A percentile compares a stretch with the other conserved stretches of the same genome.
These are phyloP conservation scores for Ceratina australensis DNA, from an alignment of 1,140 invertebrate genomes.

Conservation along the genomic window DNA sequence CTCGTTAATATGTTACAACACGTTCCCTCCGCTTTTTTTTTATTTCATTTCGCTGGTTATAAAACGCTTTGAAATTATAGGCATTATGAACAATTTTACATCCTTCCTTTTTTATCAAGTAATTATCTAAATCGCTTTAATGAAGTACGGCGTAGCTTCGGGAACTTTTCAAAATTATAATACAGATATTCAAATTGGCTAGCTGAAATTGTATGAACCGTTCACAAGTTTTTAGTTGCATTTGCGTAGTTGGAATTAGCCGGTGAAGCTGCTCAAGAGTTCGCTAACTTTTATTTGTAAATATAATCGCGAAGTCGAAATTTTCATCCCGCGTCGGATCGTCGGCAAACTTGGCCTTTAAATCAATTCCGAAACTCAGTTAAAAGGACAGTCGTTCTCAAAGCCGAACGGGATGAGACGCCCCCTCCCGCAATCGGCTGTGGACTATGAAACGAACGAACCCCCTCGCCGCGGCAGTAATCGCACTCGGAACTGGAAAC, in stretches of 20 bases:
- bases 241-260: no score
- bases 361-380: conserved; percentile 20
- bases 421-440: not conserved
- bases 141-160: not conserved
- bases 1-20: conserved; percentile 11
- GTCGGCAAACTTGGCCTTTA: not conserved
- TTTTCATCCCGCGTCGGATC: not conserved
- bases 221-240: no score
- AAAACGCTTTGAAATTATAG: no score
- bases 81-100: not conserved
- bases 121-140: not conserved
- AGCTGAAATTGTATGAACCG: not conserved
- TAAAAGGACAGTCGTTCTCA: not conserved
- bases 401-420: not conserved
- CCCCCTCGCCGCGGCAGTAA: conserved; percentile 19
- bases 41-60: no score
- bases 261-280: not conserved
- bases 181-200: not conserved
- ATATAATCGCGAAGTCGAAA: not conserved
- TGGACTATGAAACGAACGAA: conserved; percentile 9
- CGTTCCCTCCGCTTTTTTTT: no score
- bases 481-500: conserved; percentile 31
- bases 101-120: not conserved
- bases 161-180: not conserved
- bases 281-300: not conserved